These are phyloP conservation scores for Liparis tanakae DNA, from an alignment of 2,797 vertebrate species.

Conservation along the genomic window DNA sequence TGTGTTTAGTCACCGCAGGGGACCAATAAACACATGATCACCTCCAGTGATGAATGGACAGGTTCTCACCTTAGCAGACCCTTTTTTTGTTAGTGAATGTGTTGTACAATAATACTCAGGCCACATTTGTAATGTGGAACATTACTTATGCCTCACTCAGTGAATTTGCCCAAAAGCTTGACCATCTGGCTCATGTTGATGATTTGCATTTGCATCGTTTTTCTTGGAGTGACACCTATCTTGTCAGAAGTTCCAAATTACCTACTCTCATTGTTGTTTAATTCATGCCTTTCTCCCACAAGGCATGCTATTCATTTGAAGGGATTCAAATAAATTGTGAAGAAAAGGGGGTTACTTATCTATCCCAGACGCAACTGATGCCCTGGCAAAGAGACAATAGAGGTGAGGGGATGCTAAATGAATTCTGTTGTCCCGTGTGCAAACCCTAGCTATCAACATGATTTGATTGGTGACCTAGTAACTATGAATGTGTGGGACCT, in stretches of 20 bases:
- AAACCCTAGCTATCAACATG: slow-evolving; percentile 77
- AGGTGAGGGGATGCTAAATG: slow-evolving; percentile 73
- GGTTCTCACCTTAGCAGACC: slow-evolving; percentile 50
- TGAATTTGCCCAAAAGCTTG: slow-evolving; percentile 79
- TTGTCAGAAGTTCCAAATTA: slow-evolving; percentile 77
- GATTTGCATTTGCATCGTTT: slow-evolving; percentile 79
- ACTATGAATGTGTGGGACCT: slow-evolving; percentile 76
- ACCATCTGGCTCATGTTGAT: slow-evolving; percentile 80
- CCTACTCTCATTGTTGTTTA: slow-evolving; percentile 69
- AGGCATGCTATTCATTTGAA: slow-evolving; percentile 67
- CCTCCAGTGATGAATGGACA: slow-evolving; percentile 72
- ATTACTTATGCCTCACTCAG: slow-evolving; percentile 78
- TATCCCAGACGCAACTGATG: slow-evolving; percentile 68
- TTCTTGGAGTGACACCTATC: slow-evolving; percentile 68
- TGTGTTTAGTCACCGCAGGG: slow-evolving; percentile 60
- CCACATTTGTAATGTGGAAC: slow-evolving; percentile 71
- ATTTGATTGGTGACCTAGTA: slow-evolving; percentile 86
- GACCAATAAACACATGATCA: slow-evolving; percentile 67
- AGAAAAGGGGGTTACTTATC: slow-evolving; percentile 74
- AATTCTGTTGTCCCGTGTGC: slow-evolving; percentile 79
- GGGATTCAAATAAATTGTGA: slow-evolving; percentile 64
- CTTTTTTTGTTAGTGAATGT: slow-evolving; percentile 19
- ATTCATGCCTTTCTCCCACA: slow-evolving; percentile 65
- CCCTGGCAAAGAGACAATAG: slow-evolving; percentile 73
- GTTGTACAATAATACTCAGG: slow-evolving; percentile 68